Percentiles rank a stretch among this genome's conserved stretches.
Conservation (phyloP, 2,888 invertebrate genomes). For the Nymphalis polychloros region DNA sequence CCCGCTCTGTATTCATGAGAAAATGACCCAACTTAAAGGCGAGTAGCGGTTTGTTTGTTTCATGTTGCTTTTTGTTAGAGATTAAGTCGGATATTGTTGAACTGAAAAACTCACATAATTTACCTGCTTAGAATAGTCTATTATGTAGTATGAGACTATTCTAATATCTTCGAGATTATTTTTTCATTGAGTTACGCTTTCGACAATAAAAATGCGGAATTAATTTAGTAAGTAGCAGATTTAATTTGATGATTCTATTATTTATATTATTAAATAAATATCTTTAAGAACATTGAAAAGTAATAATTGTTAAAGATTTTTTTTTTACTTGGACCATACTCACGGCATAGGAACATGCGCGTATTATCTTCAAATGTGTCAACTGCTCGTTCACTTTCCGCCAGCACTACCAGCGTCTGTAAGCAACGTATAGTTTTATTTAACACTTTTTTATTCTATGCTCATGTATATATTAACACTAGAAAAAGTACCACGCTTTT, state of each 20-base stretch:
- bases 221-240: too few relatives aligned
- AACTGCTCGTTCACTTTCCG: slow-evolving; percentile 72
- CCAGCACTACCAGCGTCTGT: slow-evolving; percentile 54
- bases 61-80: too few relatives aligned
- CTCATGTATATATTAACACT: slow-evolving; percentile 3
- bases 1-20: slow-evolving; percentile 79
- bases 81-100: too few relatives aligned
- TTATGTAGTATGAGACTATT: too few relatives aligned
- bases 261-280: too few relatives aligned
- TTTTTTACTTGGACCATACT: slow-evolving; percentile 42
- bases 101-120: too few relatives aligned
- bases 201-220: too few relatives aligned
- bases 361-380: slow-evolving; percentile 81
- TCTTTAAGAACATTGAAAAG: too few relatives aligned
- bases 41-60: not conserved
- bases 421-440: slow-evolving; percentile 23
- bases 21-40: slow-evolving; percentile 43
- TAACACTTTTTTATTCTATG: slow-evolving; percentile 11
- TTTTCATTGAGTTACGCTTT: too few relatives aligned
- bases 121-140: too few relatives aligned
- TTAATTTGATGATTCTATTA: too few relatives aligned
- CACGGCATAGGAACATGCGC: slow-evolving; percentile 65
- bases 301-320: not conserved
- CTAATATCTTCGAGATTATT: too few relatives aligned
- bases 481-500: not conserved